These are phyloP conservation scores for Pipistrellus pipistrellus DNA, from an alignment of 2,797 vertebrate genomes.

Conservation along the genomic window DNA sequence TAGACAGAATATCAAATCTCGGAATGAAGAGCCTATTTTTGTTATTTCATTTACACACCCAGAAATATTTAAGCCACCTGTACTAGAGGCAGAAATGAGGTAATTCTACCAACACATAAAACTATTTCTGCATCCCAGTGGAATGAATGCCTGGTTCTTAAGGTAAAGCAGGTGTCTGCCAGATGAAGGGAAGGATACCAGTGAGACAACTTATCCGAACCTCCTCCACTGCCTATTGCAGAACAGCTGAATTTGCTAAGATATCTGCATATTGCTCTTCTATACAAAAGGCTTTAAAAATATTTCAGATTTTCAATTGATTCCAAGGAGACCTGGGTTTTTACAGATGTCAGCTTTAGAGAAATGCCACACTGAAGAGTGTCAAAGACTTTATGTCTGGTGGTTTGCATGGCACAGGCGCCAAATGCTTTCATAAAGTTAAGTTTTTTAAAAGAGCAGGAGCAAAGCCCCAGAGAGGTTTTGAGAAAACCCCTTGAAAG, in stretches of 20 bases:
- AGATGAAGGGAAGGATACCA: background rate
- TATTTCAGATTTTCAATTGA: slow-evolving; percentile 39
- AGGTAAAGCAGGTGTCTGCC: background rate
- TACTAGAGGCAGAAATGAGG: background rate
- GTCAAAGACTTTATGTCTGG: slow-evolving; percentile 37
- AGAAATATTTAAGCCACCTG: slow-evolving; percentile 44
- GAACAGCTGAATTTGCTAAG: slow-evolving; percentile 32
- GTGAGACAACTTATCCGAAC: background rate
- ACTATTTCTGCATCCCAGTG: background rate
- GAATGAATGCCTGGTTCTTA: background rate
- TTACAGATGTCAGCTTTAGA: slow-evolving; percentile 58
- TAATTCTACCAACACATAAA: background rate
- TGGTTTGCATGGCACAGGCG: slow-evolving; percentile 7
- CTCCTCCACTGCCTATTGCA: background rate
- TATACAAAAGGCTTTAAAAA: background rate
- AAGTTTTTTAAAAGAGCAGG: slow-evolving; percentile 24
- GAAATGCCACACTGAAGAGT: slow-evolving; percentile 45
- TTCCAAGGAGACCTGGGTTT: slow-evolving; percentile 63
- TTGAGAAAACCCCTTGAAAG: slow-evolving; percentile 40
- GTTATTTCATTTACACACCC: slow-evolving; percentile 52
- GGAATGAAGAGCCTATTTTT: slow-evolving; percentile 62
- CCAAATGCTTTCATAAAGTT: slow-evolving; percentile 24
- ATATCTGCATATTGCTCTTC: background rate
- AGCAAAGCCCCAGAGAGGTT: slow-evolving; percentile 59
- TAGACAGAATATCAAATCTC: slow-evolving; percentile 67